Conservation (phyloP, 2,113 vertebrate species). For the Cervus canadensis region DNA sequence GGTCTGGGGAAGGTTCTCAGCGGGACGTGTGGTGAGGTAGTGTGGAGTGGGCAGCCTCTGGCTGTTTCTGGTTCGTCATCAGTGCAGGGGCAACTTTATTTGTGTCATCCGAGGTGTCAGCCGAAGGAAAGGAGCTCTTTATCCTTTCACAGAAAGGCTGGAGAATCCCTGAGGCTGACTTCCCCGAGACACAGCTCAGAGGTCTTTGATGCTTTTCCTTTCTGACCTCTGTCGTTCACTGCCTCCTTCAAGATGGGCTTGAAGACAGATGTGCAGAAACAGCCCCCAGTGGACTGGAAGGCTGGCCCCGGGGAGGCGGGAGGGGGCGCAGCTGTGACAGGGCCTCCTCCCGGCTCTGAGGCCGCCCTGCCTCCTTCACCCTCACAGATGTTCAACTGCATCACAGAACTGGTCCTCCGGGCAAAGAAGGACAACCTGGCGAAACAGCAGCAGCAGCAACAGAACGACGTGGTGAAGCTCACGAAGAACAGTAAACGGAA, state of each 20-base stretch:
- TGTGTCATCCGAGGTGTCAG: not conserved
- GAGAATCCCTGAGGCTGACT: not conserved
- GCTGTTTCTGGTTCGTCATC: accelerated
- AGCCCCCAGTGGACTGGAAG: not conserved
- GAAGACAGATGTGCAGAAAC: not conserved
- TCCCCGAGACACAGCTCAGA: not conserved
- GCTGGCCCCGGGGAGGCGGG: not conserved
- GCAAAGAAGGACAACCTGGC: slow-evolving; percentile 98
- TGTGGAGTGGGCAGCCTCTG: not conserved
- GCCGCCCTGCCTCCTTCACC: not conserved
- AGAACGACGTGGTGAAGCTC: slow-evolving; percentile 98
- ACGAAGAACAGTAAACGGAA: slow-evolving; percentile 98
- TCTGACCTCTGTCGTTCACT: not conserved
- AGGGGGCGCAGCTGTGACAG: accelerated
- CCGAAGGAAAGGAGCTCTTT: not conserved
- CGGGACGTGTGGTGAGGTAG: not conserved
- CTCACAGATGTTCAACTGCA: slow-evolving; percentile 99
- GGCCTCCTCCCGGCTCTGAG: not conserved
- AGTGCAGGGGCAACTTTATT: not conserved
- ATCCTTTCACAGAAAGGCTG: not conserved
- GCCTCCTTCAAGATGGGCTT: not conserved
- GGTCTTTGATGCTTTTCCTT: not conserved
- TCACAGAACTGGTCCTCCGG: slow-evolving; percentile 97
- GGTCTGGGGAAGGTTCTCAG: not conserved
- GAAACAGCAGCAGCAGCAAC: slow-evolving; percentile 98